Percentiles rank a stretch among this genome's conserved stretches.
These are phyloP conservation scores for Maylandia zebra DNA, from an alignment of 2,113 vertebrate genomes.

Conservation along the genomic window DNA sequence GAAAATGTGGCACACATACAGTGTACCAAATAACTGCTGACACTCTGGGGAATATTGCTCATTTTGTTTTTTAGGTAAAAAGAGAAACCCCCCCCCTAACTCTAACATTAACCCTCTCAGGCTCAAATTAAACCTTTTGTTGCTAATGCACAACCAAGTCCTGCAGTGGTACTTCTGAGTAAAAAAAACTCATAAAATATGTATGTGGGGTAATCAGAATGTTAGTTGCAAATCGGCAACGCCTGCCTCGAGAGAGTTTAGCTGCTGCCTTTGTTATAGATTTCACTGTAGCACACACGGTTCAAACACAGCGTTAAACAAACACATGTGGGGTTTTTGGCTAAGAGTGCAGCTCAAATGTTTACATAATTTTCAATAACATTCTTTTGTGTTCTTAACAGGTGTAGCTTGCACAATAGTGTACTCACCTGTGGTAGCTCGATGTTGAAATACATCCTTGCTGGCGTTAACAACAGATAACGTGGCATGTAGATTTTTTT, in stretches of 20 bases:
- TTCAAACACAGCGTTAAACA: not conserved
- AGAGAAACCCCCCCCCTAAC: not conserved
- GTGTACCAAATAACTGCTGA: not conserved
- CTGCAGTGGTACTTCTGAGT: not conserved
- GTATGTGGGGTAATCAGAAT: not conserved
- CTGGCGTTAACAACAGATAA: not conserved
- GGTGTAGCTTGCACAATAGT: not conserved
- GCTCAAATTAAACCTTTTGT: not conserved
- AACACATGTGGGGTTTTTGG: not conserved
- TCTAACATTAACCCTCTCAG: not conserved
- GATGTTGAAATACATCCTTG: not conserved
- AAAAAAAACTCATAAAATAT: not conserved
- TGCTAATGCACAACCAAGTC: not conserved
- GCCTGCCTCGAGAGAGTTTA: not conserved
- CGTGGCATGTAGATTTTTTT: not conserved
- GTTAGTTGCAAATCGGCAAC: not conserved
- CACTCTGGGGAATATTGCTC: not conserved
- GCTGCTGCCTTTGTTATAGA: not conserved
- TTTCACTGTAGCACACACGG: accelerated
- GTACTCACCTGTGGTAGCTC: not conserved
- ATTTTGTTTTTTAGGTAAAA: not conserved
- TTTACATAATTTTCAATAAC: not conserved
- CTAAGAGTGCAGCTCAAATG: not conserved
- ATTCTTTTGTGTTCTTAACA: not conserved
- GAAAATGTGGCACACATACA: not conserved